These are phyloP conservation scores for Porites divaricata DNA, from an alignment of 92 coral and sea anemone genomes.

Conservation along the genomic window DNA sequence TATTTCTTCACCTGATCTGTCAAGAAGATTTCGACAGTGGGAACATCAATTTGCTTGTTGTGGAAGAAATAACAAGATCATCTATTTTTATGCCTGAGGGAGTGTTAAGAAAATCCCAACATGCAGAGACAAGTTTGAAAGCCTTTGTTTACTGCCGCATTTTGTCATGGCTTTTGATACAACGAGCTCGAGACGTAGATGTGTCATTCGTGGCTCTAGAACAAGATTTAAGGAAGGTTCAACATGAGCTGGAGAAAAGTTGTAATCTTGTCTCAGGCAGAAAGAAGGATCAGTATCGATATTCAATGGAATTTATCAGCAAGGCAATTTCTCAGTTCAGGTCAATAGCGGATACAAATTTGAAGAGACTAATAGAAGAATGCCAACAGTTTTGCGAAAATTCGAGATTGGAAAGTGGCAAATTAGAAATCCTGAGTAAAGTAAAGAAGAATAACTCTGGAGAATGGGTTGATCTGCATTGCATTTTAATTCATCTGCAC, in stretches of 20 bases:
- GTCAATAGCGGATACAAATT: background rate
- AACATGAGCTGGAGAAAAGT: background rate
- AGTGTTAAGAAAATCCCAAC: background rate
- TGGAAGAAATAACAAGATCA: constrained; percentile 19
- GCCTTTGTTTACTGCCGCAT: constrained; percentile 26
- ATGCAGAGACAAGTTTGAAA: background rate
- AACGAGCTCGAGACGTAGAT: background rate
- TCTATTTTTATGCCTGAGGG: background rate
- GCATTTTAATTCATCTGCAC: constrained; percentile 2
- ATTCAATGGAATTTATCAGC: constrained; percentile 23
- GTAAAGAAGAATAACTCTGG: background rate
- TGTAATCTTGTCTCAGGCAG: background rate
- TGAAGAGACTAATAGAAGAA: background rate
- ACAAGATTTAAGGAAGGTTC: background rate
- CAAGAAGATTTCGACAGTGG: background rate
- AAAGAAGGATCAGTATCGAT: background rate
- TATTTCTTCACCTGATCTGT: constrained; percentile 14
- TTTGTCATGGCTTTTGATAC: background rate
- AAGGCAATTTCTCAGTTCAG: background rate
- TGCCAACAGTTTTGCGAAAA: background rate
- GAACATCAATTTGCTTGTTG: background rate
- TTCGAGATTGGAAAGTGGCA: background rate
- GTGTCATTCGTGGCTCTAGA: background rate
- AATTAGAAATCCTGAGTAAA: background rate
- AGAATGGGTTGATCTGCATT: constrained; percentile 25